A percentile compares a stretch with the other conserved stretches of the same genome.
Conservation (phyloP, 2,113 vertebrate genomes). For the Gymnobelideus leadbeateri region DNA sequence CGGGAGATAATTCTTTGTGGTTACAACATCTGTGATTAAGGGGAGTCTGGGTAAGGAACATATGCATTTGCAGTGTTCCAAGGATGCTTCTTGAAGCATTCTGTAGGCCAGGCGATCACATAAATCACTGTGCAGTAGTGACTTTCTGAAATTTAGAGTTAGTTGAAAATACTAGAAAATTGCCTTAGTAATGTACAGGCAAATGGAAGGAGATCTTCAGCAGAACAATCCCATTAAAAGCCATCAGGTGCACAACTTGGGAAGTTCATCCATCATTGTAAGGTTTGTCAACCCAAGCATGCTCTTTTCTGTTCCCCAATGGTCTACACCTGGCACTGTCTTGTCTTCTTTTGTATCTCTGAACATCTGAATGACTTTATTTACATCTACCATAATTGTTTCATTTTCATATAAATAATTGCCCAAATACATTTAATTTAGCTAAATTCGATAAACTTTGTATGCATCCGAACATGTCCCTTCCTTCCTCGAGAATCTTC, state of each 20-base stretch:
- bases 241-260: neutral
- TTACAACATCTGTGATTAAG: conserved; percentile 31
- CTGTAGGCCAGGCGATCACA: neutral
- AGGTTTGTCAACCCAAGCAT: neutral
- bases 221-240: neutral
- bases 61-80: neutral
- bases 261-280: neutral
- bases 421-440: neutral
- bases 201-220: neutral
- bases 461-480: neutral
- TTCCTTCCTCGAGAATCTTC: neutral
- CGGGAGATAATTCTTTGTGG: conserved; percentile 30
- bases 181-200: too few relatives aligned
- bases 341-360: neutral
- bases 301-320: neutral
- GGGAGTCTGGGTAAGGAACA: neutral
- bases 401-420: conserved; percentile 28
- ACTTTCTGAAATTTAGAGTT: neutral
- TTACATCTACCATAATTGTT: neutral
- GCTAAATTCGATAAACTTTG: neutral
- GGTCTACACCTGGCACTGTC: neutral
- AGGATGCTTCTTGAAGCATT: neutral
- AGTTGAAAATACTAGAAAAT: neutral
- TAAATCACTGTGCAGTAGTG: neutral
- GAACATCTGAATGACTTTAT: conserved; percentile 24